Conservation (phyloP, 2,888 invertebrate species). For the Stramonita haemastoma region DNA sequence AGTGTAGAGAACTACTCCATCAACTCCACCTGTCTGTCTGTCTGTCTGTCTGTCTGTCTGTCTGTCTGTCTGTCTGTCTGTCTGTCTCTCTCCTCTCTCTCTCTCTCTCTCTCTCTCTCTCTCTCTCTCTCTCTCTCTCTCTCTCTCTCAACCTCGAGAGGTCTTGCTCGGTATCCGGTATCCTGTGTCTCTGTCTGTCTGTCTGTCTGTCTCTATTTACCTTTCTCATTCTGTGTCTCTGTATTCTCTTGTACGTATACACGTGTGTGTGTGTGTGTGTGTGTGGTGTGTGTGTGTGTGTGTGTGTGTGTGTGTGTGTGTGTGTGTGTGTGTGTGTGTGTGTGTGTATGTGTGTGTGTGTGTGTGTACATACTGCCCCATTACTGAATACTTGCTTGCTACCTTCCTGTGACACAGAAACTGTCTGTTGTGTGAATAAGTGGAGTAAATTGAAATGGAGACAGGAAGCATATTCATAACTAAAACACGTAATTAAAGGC, state of each 20-base stretch:
- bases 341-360: not conserved
- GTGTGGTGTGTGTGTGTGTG: not conserved
- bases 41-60: not conserved
- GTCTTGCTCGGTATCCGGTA: not conserved
- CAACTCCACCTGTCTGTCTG: not conserved
- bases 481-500: no score
- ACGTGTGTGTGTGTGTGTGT: not conserved
- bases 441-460: no score
- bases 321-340: constrained; percentile 28
- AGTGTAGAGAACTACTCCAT: not conserved
- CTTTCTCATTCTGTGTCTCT: not conserved
- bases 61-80: not conserved
- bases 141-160: not conserved
- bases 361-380: not conserved
- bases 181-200: not conserved
- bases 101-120: not conserved
- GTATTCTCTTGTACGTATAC: not conserved
- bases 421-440: not conserved
- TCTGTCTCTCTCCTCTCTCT: not conserved
- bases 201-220: not conserved
- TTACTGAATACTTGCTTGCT: not conserved
- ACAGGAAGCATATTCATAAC: no score
- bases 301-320: constrained; percentile 30
- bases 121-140: not conserved
- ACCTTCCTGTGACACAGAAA: not conserved